A percentile compares a stretch with the other conserved stretches of the same genome.
Evolutionary conservation across 2,113 vertebrate genomes (phyloP).

Genomic region (Catagonus wagneri): DNA sequence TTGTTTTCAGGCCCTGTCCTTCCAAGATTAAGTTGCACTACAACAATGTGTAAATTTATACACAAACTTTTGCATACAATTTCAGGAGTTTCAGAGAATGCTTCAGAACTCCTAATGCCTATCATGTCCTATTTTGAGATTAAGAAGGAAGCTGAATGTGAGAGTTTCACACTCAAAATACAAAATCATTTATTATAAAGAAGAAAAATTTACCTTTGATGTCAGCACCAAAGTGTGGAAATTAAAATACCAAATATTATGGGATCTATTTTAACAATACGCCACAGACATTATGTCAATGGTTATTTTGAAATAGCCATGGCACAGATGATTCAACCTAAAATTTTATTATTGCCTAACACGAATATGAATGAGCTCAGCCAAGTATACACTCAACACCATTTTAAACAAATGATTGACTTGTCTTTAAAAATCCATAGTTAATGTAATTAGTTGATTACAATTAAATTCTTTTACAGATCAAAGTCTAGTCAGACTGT

Average conservation of each 20-base stretch:
- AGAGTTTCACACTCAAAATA: background rate
- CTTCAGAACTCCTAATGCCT: background rate
- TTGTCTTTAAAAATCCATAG: slow-evolving; percentile 21
- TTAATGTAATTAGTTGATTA: background rate
- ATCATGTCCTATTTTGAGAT: background rate
- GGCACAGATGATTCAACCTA: background rate
- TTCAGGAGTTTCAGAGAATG: background rate
- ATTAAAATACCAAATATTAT: background rate
- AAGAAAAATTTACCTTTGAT: slow-evolving; percentile 4
- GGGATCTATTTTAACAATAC: background rate
- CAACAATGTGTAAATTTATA: background rate
- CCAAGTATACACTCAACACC: background rate
- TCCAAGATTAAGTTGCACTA: background rate
- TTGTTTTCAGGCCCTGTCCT: background rate
- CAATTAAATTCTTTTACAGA: background rate
- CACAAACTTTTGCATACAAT: background rate
- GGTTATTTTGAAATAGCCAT: slow-evolving; percentile 4
- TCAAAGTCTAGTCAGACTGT: background rate
- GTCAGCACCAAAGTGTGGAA: background rate
- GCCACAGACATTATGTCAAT: background rate
- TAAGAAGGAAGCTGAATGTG: background rate
- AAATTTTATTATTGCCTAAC: background rate
- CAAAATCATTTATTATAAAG: background rate
- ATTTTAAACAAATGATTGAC: background rate
- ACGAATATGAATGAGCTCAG: background rate